Evolutionary conservation across 2,888 invertebrate genomes (phyloP).

Genomic region (Caradrina kadenii): DNA sequence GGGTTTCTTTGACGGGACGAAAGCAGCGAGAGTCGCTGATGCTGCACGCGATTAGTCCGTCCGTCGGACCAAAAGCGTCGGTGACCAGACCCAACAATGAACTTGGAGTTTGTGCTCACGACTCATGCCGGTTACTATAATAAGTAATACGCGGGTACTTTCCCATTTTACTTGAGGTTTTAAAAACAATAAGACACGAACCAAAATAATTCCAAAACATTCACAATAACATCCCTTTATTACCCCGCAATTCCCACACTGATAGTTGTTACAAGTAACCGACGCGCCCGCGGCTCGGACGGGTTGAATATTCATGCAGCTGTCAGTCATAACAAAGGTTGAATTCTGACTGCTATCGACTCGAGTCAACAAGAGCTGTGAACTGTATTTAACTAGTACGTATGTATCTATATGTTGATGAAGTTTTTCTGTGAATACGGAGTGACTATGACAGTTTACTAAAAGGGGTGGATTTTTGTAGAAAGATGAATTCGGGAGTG

Average conservation of each 20-base stretch:
- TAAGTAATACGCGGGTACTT: too few relatives aligned
- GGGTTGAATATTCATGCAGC: conserved; percentile 67
- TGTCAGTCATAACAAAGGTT: conserved; percentile 65
- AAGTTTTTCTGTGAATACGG: neutral
- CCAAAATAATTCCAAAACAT: neutral
- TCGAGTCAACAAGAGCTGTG: conserved; percentile 56
- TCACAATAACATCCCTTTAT: conserved; percentile 20
- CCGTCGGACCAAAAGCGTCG: too few relatives aligned
- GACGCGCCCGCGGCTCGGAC: conserved; percentile 38
- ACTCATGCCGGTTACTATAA: too few relatives aligned
- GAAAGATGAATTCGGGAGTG: neutral
- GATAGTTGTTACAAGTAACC: conserved; percentile 53
- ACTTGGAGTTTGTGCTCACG: too few relatives aligned
- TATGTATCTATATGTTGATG: conserved; percentile 1
- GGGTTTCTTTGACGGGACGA: too few relatives aligned
- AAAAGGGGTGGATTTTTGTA: neutral
- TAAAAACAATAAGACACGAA: neutral
- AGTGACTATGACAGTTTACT: neutral
- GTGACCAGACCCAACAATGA: too few relatives aligned
- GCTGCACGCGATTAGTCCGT: too few relatives aligned
- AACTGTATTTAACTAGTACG: conserved; percentile 43
- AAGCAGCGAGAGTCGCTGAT: too few relatives aligned
- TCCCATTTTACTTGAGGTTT: too few relatives aligned
- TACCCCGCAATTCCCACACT: conserved; percentile 18
- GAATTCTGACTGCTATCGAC: conserved; percentile 56